These are phyloP conservation scores for Leiothrix lutea DNA, from an alignment of 2,113 vertebrate genomes.

Conservation along the genomic window DNA sequence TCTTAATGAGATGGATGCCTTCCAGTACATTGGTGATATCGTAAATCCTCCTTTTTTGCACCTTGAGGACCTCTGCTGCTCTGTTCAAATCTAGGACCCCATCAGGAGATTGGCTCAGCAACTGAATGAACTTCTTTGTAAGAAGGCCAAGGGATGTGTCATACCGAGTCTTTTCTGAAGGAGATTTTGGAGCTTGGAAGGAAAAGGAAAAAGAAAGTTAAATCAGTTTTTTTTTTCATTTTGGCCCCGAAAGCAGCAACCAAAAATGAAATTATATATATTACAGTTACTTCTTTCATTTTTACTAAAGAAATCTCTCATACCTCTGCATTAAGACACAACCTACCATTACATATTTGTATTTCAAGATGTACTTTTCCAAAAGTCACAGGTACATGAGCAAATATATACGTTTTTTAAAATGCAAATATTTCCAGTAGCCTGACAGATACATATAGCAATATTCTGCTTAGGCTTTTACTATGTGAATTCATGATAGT, in stretches of 20 bases:
- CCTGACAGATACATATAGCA: background rate
- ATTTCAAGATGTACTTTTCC: constrained; percentile 50
- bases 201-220: constrained; percentile 6
- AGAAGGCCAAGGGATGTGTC: constrained; percentile 93
- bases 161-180: constrained; percentile 92
- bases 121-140: constrained; percentile 95
- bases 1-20: constrained; percentile 97
- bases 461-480: background rate
- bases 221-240: constrained; percentile 14
- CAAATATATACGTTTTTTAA: background rate
- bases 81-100: constrained; percentile 94
- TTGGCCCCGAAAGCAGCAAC: background rate
- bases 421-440: constrained; percentile 37
- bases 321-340: background rate
- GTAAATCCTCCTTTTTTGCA: constrained; percentile 93
- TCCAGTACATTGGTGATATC: constrained; percentile 97
- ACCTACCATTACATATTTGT: background rate
- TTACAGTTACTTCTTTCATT: constrained; percentile 19
- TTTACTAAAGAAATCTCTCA: constrained; percentile 7
- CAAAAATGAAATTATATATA: background rate
- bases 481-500: background rate
- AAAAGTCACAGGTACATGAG: constrained; percentile 56
- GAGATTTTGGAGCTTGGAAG: constrained; percentile 87
- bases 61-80: constrained; percentile 91
- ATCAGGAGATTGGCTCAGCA: constrained; percentile 89